Base-by-base conservation (phyloP, 2,113 vertebrate species). In the Apodemus speciosus region DNA sequence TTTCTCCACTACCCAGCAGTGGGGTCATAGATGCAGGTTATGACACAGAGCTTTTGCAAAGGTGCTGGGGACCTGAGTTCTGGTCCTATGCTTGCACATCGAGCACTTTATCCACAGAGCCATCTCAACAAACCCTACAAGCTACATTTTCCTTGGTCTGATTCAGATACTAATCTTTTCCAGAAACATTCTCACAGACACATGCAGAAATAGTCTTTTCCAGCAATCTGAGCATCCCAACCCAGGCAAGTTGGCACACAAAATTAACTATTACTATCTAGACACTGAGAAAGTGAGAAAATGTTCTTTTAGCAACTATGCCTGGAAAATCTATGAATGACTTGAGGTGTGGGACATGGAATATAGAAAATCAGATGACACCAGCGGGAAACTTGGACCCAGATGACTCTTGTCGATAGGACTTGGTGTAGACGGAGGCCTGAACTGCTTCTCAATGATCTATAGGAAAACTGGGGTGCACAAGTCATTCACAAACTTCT, bases 341-440 rank as follows among this genome's bases (percentile, higher is more conserved):
- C 6, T 0, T 6, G 15, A 6, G 3, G 53, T 27, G 9, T 58
- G 3, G 62, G 25, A 40, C 0, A 80, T 38, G 66, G 30, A 0
- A 60, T 73, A 53, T 76, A 76, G 89, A 68, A 92, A 56, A 95
- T 14, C 23, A 68, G 40, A 71, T n/a, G 9, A 49, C 14, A 21
- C 27, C 23, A 53, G 16, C 2, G 56, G 64, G 4, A 11, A 60
- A 79, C 38, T 62, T 38, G 21, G 15, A 32, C n/a, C 83, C 35
- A 20, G 35, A 10, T 23, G 60, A 58, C 27, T 58, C n/a, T 73
- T 9, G 8, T 6, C 21, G 3, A 14, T 46, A 64, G 0, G 40
- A 75, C 23, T 18, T 35, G 21, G 8, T 43, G 3, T 21, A 62
- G 58, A 38, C 1, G 27, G 53, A 9, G 13, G 6, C 38, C 20